Percentiles rank a stretch among this genome's conserved stretches.
phyloP scores from a whole-genome alignment of 2,888 invertebrate genomes.

The Andricus quercusramuli region DNA sequence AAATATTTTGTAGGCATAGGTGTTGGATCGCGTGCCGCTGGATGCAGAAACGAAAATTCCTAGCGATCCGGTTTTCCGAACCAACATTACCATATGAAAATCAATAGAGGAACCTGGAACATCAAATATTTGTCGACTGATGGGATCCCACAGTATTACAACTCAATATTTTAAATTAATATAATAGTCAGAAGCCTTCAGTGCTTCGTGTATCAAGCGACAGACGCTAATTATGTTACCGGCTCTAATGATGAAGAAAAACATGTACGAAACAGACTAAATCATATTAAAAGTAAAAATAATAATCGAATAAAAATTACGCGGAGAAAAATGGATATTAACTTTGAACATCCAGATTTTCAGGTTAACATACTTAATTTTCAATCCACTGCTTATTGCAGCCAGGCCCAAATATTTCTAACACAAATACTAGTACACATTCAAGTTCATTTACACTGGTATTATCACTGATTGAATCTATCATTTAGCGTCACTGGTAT shows the following conservation, averaged over 20 bases:
- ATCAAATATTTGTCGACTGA: slow-evolving; percentile 33
- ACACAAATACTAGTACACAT: too few species aligned
- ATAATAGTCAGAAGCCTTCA: background rate
- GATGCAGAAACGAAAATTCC: slow-evolving; percentile 39
- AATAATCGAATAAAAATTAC: too few species aligned
- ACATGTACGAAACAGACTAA: background rate
- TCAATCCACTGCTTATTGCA: too few species aligned
- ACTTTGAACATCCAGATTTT: too few species aligned
- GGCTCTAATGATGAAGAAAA: background rate
- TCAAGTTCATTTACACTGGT: too few species aligned
- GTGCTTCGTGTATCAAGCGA: background rate
- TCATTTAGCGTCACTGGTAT: too few species aligned
- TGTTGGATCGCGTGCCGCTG: background rate
- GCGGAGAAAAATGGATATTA: too few species aligned
- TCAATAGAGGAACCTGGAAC: background rate
- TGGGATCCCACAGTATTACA: slow-evolving; percentile 2
- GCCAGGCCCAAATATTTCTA: too few species aligned
- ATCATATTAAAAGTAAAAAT: too few species aligned
- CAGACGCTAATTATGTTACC: background rate
- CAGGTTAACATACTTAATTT: too few species aligned
- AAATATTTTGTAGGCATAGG: background rate
- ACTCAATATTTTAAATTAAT: too few species aligned
- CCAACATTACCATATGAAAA: background rate
- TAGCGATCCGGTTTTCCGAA: slow-evolving; percentile 43
- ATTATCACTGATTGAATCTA: too few species aligned